A percentile compares a stretch with the other conserved stretches of the same genome.
Evolutionary conservation across 2,888 invertebrate genomes (phyloP).

Genomic region (Neelides folsomi): DNA sequence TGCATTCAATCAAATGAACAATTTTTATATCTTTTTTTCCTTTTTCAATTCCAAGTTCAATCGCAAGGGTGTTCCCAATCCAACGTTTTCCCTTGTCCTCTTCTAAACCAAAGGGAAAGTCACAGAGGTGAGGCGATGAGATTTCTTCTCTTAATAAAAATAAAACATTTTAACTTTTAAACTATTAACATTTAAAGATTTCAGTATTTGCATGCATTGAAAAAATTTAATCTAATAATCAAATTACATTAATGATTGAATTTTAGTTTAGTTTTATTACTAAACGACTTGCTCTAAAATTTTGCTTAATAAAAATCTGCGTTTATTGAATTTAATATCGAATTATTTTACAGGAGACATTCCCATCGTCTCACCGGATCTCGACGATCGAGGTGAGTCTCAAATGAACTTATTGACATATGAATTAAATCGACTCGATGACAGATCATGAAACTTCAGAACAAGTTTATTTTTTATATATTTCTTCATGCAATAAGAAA

Average conservation of each 20-base stretch:
- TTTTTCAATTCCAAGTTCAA: too few relatives aligned
- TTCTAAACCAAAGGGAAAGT: constrained; percentile 24
- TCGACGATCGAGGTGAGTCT: constrained; percentile 46
- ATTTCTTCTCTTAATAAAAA: constrained; percentile 5
- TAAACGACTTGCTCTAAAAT: neutral
- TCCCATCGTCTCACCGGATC: constrained; percentile 45
- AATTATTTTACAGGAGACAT: constrained; percentile 46
- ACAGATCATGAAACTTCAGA: neutral
- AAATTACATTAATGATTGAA: neutral
- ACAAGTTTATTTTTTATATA: too few relatives aligned
- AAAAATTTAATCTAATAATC: neutral
- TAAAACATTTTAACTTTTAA: constrained; percentile 10
- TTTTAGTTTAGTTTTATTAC: too few relatives aligned
- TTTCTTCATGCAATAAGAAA: too few relatives aligned
- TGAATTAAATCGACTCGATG: neutral
- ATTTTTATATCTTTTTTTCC: constrained; percentile 20
- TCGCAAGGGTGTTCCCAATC: constrained; percentile 21
- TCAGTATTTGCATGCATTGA: neutral
- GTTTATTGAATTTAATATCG: neutral
- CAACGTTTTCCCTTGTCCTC: constrained; percentile 26
- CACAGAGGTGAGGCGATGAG: constrained; percentile 32
- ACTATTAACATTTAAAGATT: neutral
- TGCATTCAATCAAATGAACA: neutral
- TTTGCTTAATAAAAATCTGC: too few relatives aligned
- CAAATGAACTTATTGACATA: neutral